Evolutionary conservation across 2,113 vertebrate species (phyloP).

Genomic region (Octodon degus): DNA sequence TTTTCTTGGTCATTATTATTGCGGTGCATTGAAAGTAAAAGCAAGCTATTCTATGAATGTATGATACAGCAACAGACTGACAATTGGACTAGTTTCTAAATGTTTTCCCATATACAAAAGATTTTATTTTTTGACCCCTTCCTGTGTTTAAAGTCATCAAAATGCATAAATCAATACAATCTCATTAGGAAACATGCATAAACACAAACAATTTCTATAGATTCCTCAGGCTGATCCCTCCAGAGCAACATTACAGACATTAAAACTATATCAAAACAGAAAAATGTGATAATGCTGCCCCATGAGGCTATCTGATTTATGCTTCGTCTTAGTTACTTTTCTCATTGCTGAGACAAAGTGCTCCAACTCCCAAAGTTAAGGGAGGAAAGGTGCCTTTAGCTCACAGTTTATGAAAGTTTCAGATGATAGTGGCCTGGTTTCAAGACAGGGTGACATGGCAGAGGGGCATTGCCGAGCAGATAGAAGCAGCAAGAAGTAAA

Average conservation of each 20-base stretch:
- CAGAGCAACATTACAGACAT: not conserved
- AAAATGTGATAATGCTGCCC: not conserved
- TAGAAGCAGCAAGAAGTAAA: not conserved
- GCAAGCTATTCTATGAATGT: not conserved
- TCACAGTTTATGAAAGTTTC: not conserved
- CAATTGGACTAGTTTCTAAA: not conserved
- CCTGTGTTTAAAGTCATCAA: not conserved
- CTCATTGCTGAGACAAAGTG: not conserved
- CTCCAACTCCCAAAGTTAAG: not conserved
- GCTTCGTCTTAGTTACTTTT: not conserved
- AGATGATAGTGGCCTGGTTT: not conserved
- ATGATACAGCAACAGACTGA: not conserved
- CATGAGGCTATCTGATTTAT: not conserved
- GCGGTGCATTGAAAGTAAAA: not conserved
- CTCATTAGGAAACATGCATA: not conserved
- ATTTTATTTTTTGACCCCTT: not conserved
- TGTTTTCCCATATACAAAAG: not conserved
- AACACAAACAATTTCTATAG: not conserved
- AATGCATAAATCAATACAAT: not conserved
- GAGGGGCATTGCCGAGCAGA: not conserved
- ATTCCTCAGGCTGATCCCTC: not conserved
- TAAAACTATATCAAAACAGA: not conserved
- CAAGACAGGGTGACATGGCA: not conserved
- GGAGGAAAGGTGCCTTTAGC: not conserved
- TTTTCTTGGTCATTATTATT: not conserved